Percentiles rank a stretch among this genome's conserved stretches.
Evolutionary conservation across 2,888 invertebrate species (phyloP).

Genomic region (Drosophila kuntzei): DNA sequence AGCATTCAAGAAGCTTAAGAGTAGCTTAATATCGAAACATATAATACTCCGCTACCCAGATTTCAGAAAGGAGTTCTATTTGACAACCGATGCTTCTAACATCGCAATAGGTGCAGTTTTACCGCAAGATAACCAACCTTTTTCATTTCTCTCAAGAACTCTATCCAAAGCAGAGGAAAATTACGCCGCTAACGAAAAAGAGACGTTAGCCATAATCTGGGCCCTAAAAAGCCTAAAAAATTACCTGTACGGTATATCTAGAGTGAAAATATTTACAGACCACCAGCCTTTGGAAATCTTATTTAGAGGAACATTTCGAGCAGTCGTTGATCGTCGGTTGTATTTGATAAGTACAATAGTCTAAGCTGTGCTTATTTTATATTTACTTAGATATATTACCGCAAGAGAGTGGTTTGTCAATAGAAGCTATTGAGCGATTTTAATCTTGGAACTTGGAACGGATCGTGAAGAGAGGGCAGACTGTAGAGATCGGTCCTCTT

Average conservation of each 20-base stretch:
- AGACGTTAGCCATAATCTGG: not conserved
- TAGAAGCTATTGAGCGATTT: too few species aligned
- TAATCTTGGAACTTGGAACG: too few species aligned
- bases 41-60: constrained; percentile 12
- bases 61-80: constrained; percentile 4
- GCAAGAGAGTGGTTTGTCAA: too few species aligned
- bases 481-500: too few species aligned
- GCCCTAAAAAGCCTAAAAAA: too few species aligned
- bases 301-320: too few species aligned
- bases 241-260: not conserved
- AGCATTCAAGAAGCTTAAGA: constrained; percentile 8
- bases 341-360: too few species aligned
- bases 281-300: constrained; percentile 6
- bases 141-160: constrained; percentile 3
- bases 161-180: not conserved
- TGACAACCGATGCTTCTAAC: constrained; percentile 1
- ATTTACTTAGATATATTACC: too few species aligned
- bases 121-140: constrained; percentile 4
- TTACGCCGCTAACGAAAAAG: too few species aligned
- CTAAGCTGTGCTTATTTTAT: too few species aligned
- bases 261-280: not conserved
- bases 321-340: too few species aligned
- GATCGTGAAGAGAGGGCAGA: too few species aligned
- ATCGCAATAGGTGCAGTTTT: not conserved
- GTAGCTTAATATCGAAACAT: not conserved